These are phyloP conservation scores for Lasioglossum marginatum DNA, from an alignment of 2,888 invertebrate species.

Conservation along the genomic window DNA sequence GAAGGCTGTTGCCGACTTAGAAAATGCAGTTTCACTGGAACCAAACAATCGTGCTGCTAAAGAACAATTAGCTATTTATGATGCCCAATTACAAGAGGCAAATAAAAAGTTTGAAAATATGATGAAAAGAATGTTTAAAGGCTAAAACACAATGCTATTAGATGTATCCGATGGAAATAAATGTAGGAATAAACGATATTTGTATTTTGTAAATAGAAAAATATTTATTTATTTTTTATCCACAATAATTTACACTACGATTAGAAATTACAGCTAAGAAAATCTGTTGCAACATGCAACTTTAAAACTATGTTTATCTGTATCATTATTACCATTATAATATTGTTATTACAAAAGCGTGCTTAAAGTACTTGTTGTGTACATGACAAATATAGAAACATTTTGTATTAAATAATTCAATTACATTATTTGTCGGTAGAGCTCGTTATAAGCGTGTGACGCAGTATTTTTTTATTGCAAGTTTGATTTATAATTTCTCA, in stretches of 20 bases:
- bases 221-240: slow-evolving; percentile 80
- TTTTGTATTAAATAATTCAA: slow-evolving; percentile 32
- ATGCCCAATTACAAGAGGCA: slow-evolving; percentile 86
- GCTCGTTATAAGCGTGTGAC: slow-evolving; percentile 4
- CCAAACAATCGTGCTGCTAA: slow-evolving; percentile 88
- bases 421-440: slow-evolving; percentile 30
- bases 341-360: slow-evolving; percentile 56
- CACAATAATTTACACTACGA: slow-evolving; percentile 71
- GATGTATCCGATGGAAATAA: slow-evolving; percentile 70
- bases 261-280: slow-evolving; percentile 40
- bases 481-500: slow-evolving; percentile 10
- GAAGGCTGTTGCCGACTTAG: slow-evolving; percentile 87
- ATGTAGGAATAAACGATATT: slow-evolving; percentile 66
- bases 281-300: slow-evolving; percentile 34
- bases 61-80: slow-evolving; percentile 87
- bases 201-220: slow-evolving; percentile 80
- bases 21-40: slow-evolving; percentile 86
- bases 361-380: slow-evolving; percentile 35
- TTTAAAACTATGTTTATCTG: slow-evolving; percentile 34
- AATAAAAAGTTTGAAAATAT: slow-evolving; percentile 87
- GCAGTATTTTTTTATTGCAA: slow-evolving; percentile 11
- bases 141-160: slow-evolving; percentile 25
- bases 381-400: slow-evolving; percentile 33
- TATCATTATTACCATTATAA: slow-evolving; percentile 57
- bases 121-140: slow-evolving; percentile 86